These are phyloP conservation scores for Macrosoma leucophasiata DNA, from an alignment of 2,888 invertebrate species.

Conservation along the genomic window DNA sequence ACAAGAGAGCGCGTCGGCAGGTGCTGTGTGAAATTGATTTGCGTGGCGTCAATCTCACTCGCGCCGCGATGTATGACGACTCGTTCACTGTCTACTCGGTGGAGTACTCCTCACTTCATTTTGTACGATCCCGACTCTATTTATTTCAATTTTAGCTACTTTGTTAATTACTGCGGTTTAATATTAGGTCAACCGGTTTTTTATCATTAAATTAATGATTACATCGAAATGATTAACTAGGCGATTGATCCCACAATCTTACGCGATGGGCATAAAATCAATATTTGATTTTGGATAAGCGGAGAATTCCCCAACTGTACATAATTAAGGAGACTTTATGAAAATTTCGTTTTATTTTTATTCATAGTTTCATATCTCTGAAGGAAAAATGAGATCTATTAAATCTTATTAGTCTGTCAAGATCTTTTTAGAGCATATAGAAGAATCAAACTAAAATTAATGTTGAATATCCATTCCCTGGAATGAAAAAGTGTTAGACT, in stretches of 20 bases:
- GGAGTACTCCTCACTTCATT: conserved; percentile 11
- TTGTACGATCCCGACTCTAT: conserved; percentile 2
- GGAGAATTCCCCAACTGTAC: too few species aligned
- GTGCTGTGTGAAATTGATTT: conserved; percentile 43
- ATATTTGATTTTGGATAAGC: too few species aligned
- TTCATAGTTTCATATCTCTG: too few species aligned
- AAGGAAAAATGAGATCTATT: too few species aligned
- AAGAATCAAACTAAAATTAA: too few species aligned
- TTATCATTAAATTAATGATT: conserved; percentile 2
- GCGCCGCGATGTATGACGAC: conserved; percentile 33
- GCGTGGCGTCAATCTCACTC: conserved; percentile 36
- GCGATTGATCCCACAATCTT: conserved; percentile 2
- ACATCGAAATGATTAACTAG: conserved; percentile 7
- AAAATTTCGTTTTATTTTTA: too few species aligned
- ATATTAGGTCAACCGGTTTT: conserved; percentile 2
- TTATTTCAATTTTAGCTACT: conserved; percentile 4
- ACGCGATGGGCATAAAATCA: not conserved
- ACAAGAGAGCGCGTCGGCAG: conserved; percentile 22
- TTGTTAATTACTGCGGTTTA: too few species aligned
- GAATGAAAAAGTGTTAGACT: too few species aligned
- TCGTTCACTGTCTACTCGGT: conserved; percentile 22
- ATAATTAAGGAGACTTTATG: too few species aligned
- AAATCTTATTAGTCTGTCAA: too few species aligned
- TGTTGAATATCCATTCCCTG: too few species aligned
- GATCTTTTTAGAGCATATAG: too few species aligned